Evolutionary conservation across 2,888 invertebrate genomes (phyloP).

Genomic region (Zelleria hepariella): DNA sequence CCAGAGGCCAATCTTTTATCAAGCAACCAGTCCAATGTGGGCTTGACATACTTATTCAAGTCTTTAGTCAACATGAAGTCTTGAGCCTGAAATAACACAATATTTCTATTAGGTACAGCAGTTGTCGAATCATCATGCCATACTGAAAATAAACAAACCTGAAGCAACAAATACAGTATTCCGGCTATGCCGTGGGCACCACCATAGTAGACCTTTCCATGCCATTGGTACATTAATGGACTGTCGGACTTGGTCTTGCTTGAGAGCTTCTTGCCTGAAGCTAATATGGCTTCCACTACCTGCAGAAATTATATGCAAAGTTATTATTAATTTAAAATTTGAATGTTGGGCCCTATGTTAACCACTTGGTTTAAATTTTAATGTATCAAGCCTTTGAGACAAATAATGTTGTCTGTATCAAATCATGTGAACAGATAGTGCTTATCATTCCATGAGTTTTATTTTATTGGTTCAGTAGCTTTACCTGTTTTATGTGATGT

Average conservation of each 20-base stretch:
- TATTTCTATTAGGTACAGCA: background rate
- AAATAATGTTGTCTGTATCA: too few relatives aligned
- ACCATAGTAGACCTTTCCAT: constrained; percentile 87
- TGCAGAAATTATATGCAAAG: constrained; percentile 43
- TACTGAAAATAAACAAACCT: constrained; percentile 59
- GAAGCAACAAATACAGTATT: constrained; percentile 85
- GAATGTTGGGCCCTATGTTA: too few relatives aligned
- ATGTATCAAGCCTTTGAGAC: too few relatives aligned
- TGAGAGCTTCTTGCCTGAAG: constrained; percentile 76
- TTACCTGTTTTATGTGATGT: constrained; percentile 72
- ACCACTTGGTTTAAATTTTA: too few relatives aligned
- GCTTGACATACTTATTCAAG: constrained; percentile 71
- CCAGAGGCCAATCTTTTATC: constrained; percentile 72
- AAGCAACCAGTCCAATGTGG: constrained; percentile 76
- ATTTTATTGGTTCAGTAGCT: too few relatives aligned
- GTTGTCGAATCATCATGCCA: background rate
- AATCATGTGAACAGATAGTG: too few relatives aligned
- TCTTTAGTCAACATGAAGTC: constrained; percentile 71
- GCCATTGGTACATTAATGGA: constrained; percentile 90
- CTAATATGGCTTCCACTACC: constrained; percentile 75
- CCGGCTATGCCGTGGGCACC: constrained; percentile 93
- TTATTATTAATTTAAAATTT: too few relatives aligned
- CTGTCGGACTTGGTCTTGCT: constrained; percentile 61
- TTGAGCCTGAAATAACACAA: constrained; percentile 64
- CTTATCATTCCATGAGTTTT: too few relatives aligned